These are phyloP conservation scores for Gasterosteus nipponicus DNA, from an alignment of 2,113 vertebrate species.

Conservation along the genomic window DNA sequence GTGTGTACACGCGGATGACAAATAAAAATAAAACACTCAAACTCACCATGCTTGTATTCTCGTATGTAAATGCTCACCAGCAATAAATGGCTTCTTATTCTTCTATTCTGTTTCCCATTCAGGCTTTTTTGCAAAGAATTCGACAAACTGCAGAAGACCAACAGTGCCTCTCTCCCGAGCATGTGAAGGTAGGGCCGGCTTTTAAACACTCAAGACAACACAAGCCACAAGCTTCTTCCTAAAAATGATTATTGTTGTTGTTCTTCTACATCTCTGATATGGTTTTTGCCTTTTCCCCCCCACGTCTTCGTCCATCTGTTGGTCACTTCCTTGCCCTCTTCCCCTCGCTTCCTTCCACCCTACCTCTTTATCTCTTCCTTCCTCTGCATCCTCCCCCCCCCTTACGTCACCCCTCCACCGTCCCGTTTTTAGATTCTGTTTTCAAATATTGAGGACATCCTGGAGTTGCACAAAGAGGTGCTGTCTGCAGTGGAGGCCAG, in stretches of 20 bases:
- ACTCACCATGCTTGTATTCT: neutral
- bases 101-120: conserved; percentile 32
- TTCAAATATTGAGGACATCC: conserved; percentile 97
- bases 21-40: neutral
- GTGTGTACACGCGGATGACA: neutral
- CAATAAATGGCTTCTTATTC: neutral
- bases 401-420: conserved; percentile 31
- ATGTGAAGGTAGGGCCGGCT: conserved; percentile 88
- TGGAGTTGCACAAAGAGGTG: conserved; percentile 93
- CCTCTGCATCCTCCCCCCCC: conserved; percentile 24
- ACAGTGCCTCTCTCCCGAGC: conserved; percentile 94
- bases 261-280: neutral
- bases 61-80: neutral
- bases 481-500: conserved; percentile 88
- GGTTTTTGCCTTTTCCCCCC: neutral
- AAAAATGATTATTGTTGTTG: neutral
- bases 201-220: neutral
- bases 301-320: conserved; percentile 34
- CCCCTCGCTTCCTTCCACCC: conserved; percentile 17
- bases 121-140: conserved; percentile 96
- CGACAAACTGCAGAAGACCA: conserved; percentile 91
- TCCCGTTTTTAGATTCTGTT: conserved; percentile 88
- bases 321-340: conserved; percentile 35
- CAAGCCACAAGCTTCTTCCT: neutral
- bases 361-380: conserved; percentile 43